Conservation (phyloP, 2,888 invertebrate genomes). For the Terebella lapidaria region DNA sequence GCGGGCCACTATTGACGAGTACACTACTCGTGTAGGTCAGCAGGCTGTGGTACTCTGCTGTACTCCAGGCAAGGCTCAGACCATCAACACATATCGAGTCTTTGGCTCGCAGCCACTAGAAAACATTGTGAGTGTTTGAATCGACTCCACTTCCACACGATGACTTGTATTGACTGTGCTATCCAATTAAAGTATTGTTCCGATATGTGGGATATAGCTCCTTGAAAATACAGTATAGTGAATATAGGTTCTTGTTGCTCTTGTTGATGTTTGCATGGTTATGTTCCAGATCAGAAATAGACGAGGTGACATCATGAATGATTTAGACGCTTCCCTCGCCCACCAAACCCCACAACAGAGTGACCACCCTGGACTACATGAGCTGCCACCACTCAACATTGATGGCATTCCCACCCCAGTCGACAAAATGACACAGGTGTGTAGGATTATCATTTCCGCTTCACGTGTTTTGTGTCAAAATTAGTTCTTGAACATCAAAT, state of each 20-base stretch:
- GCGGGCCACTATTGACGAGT: slow-evolving; percentile 68
- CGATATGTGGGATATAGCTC: too few relatives aligned
- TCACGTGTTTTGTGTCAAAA: too few relatives aligned
- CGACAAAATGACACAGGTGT: slow-evolving; percentile 88
- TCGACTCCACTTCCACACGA: too few relatives aligned
- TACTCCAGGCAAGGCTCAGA: slow-evolving; percentile 76
- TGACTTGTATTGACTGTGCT: too few relatives aligned
- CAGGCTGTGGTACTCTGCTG: slow-evolving; percentile 94
- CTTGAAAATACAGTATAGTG: too few relatives aligned
- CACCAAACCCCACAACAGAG: slow-evolving; percentile 71
- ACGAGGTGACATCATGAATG: slow-evolving; percentile 87
- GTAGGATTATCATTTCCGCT: neutral
- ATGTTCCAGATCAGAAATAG: slow-evolving; percentile 69
- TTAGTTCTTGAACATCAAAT: too few relatives aligned
- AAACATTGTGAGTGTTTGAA: slow-evolving; percentile 71
- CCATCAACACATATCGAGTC: slow-evolving; percentile 88
- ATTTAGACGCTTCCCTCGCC: slow-evolving; percentile 85
- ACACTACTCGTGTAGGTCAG: slow-evolving; percentile 92
- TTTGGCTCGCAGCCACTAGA: slow-evolving; percentile 93
- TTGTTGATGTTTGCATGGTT: too few relatives aligned
- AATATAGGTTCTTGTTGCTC: too few relatives aligned
- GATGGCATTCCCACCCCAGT: slow-evolving; percentile 97
- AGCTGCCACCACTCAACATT: slow-evolving; percentile 90
- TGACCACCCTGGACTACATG: slow-evolving; percentile 86
- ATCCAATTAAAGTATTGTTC: too few relatives aligned